Percentiles rank a stretch among this genome's conserved stretches.
phyloP scores from a whole-genome alignment of 2,113 vertebrate genomes.

The Connochaetes taurinus region DNA sequence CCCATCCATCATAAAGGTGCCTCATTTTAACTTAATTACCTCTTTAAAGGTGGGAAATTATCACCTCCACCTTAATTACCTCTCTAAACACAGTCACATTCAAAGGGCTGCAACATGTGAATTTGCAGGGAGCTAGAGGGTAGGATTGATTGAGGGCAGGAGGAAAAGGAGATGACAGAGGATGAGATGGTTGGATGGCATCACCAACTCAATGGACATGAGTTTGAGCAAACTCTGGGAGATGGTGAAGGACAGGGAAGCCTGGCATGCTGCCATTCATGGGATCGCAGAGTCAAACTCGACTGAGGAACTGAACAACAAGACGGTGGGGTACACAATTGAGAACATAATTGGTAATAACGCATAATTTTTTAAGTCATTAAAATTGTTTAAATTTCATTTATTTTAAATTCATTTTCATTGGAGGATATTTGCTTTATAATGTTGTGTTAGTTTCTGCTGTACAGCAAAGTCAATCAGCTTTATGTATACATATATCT shows the following conservation, averaged over 20 bases:
- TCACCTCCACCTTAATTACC: neutral
- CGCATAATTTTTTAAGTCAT: neutral
- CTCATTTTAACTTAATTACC: neutral
- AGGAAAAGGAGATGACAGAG: neutral
- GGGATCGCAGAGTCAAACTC: neutral
- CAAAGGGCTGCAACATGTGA: neutral
- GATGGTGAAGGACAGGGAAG: neutral
- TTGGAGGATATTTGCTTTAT: neutral
- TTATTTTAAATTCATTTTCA: neutral
- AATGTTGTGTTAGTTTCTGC: neutral
- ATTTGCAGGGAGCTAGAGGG: neutral
- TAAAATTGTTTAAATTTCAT: neutral
- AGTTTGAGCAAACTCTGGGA: neutral
- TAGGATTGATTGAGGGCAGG: neutral
- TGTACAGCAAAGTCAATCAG: neutral
- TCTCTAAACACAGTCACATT: neutral
- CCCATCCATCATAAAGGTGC: neutral
- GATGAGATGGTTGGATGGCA: neutral
- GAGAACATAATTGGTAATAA: neutral
- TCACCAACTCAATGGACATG: neutral
- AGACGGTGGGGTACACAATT: neutral
- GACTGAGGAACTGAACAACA: neutral
- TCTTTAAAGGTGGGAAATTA: neutral
- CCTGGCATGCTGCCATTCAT: neutral
- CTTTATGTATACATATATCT: neutral